Percentiles rank a stretch among this genome's conserved stretches.
These are phyloP conservation scores for Mystacides longicornis DNA, from an alignment of 2,888 invertebrate species.

Conservation along the genomic window DNA sequence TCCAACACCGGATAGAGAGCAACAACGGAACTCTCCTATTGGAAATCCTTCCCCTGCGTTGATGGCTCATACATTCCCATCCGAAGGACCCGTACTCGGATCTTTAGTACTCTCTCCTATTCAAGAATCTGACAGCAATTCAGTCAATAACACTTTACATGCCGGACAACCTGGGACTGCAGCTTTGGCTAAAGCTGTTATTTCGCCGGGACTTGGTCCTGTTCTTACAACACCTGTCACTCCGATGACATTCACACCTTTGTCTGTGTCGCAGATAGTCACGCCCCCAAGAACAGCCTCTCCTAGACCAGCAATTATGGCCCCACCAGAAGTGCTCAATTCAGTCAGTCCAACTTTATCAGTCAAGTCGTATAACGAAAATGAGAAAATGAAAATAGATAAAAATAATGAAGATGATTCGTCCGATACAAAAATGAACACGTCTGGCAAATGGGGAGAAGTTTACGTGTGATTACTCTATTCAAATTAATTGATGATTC, in stretches of 20 bases:
- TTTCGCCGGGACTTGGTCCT: conserved; percentile 53
- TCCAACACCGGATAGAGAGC: conserved; percentile 76
- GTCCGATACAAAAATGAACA: background rate
- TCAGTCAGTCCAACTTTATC: conserved; percentile 13
- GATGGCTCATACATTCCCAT: conserved; percentile 56
- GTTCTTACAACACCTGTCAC: conserved; percentile 38
- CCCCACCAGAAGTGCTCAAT: conserved; percentile 11
- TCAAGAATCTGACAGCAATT: conserved; percentile 72
- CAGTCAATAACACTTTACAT: conserved; percentile 66
- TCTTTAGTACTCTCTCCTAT: conserved; percentile 75
- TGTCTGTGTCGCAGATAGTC: conserved; percentile 55
- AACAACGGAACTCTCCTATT: conserved; percentile 51
- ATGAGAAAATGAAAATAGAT: conserved; percentile 5
- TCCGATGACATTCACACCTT: conserved; percentile 45
- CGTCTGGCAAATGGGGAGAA: conserved; percentile 20
- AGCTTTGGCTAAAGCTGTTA: conserved; percentile 71
- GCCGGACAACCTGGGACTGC: conserved; percentile 67
- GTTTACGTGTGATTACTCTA: conserved; percentile 18
- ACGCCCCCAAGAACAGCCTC: conserved; percentile 15
- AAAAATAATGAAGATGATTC: background rate
- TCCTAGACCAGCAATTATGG: conserved; percentile 7
- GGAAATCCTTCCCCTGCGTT: conserved; percentile 41
- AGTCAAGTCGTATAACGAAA: background rate
- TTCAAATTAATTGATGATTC: conserved; percentile 3
- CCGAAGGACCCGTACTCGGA: conserved; percentile 66